Evolutionary conservation across 2,888 invertebrate genomes (phyloP), one percentile per base, ranked within the genome.

Genomic region (Phortica okadai): DNA sequence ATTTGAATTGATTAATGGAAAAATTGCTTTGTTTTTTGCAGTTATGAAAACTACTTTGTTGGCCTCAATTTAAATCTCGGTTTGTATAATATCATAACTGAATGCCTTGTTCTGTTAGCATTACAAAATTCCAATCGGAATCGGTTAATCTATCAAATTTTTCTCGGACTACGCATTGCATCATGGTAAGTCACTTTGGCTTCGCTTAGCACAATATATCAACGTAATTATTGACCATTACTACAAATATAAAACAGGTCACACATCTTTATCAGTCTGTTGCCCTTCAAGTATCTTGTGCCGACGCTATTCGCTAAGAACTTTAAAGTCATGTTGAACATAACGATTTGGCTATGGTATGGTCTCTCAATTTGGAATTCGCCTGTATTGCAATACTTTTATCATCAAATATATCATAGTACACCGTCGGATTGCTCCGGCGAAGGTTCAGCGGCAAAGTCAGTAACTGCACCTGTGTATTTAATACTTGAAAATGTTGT

Each of bases 331-430:
- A 83, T 88, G 2, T 83, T 92, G 0, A 92, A 91, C 73, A 80
- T 91, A 62, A 82, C 82, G 14, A 89, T 92, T 73, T 91, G 91
- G 90, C 76, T 90, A 6, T 92, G 92, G 92, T 92, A 92, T 80
- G 91, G 91, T 2, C 81, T 91, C 2, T 90, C 90, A 58, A 90
- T 92, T 41, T 92, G 92, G 92, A 91, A 91, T 74, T 92, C 92
- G 6, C 91, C 91, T 0, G 90, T 92, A 2, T 75, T 91, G 75
- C 91, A 91, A 76, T 91, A 90, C 80, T 90, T 91, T 75, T 91
- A 92, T 77, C 92, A 92, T 82, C 91, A 91, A 82, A 91, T 91
- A 75, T 92, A 91, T 85, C 92, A 92, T 73, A 90, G 86, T 45
- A 82, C 89, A 4, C 89, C 90, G 1, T 81, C 85, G 1, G 91